Base-by-base conservation (phyloP, 2,797 vertebrate genomes). In the Choloepus didactylus region DNA sequence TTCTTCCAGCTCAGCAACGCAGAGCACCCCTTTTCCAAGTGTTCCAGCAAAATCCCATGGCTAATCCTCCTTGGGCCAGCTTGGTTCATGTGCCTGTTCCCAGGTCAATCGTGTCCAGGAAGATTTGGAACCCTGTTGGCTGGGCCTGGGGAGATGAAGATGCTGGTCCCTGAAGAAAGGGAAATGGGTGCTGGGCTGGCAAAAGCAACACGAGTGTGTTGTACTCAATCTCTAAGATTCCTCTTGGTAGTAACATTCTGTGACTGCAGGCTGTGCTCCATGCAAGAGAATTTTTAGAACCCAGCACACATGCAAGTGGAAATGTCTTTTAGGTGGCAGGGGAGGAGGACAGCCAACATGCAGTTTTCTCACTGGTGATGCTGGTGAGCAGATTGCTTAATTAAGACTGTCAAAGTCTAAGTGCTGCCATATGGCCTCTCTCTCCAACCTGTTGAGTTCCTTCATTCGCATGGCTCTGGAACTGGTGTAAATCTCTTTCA, bases 381-480 rank as follows among this genome's bases (percentile, higher is more conserved):
- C 92, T 85, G 89, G 89, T 85, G 93, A 94, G 77, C 96, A 97
- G 97, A 96, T 94, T 89, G 89, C 89, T 88, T 97, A 91, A 97
- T 96, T 97, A 95, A 94, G 87, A 90, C 56, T 82, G 79, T 93
- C 64, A 91, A 21, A 92, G 60, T 23, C 75, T 92, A 94, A 91
- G 81, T 31, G 84, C 38, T 62, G 84, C 95, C 96, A 96, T 88
- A 89, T 96, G 97, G 97, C 93, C 85, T 60, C 72, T 3, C 69
- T 94, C 93, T 83, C 86, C 95, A 95, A 95, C 97, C 95, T 97
- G 91, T 81, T 94, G 95, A 92, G 77, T 85, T 27, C 85, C 76
- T 86, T 84, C n/a, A 56, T 62, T 95, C 87, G 90, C 86, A 21
- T 3, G 35, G 81, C 76, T 69, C 56, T 92, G 69, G n/a, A 86